phyloP scores from a whole-genome alignment of 1,140 invertebrate species.

The Scaptodrosophila lebanonensis region DNA sequence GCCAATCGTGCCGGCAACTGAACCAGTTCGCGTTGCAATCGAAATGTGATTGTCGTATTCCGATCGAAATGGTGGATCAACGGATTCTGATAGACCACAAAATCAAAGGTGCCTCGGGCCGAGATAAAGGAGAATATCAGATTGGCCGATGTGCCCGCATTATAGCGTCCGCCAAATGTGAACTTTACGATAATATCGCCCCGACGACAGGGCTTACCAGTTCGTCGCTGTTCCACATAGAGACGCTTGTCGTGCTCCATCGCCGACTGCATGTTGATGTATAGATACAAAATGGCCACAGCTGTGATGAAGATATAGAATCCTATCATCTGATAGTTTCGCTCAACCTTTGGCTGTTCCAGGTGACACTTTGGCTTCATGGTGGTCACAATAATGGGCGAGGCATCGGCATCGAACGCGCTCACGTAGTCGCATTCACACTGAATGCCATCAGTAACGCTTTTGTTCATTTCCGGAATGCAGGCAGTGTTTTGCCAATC shows the following conservation, averaged over 20 bases:
- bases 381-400: constrained; percentile 18
- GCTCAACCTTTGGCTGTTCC: constrained; percentile 17
- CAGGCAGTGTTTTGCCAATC: constrained; percentile 26
- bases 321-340: constrained; percentile 18
- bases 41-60: constrained; percentile 23
- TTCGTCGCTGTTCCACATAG: constrained; percentile 6
- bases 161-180: constrained; percentile 27
- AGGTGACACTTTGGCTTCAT: constrained; percentile 37
- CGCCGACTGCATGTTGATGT: constrained; percentile 6
- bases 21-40: constrained; percentile 10
- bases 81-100: constrained; percentile 24
- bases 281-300: not conserved
- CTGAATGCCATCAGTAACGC: constrained; percentile 21
- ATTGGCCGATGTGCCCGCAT: constrained; percentile 33
- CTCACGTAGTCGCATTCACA: constrained; percentile 32
- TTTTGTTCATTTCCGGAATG: constrained; percentile 35
- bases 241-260: constrained; percentile 10
- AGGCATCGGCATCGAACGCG: constrained; percentile 30
- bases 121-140: constrained; percentile 24
- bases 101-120: not conserved
- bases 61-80: constrained; percentile 11
- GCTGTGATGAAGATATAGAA: constrained; percentile 7
- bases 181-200: constrained; percentile 22
- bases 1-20: constrained; percentile 11
- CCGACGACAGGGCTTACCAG: not conserved